These are phyloP conservation scores for Meteorus cinctellus DNA, from an alignment of 2,888 invertebrate genomes.

Conservation along the genomic window DNA sequence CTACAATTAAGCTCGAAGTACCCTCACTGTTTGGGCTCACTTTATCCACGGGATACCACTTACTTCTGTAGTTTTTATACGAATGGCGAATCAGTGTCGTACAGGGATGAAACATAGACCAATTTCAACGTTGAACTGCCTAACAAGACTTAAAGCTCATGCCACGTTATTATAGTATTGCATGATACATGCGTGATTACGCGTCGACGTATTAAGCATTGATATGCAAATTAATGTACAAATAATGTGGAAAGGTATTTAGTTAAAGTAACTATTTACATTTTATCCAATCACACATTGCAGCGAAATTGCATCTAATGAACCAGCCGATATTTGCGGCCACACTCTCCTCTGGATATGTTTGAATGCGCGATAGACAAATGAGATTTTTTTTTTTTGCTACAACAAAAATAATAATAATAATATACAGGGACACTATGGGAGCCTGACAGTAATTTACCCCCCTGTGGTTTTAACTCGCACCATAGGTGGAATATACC, in stretches of 20 bases:
- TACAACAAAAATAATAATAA: background rate
- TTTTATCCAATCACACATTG: too few species aligned
- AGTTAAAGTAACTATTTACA: too few species aligned
- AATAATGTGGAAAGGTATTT: too few species aligned
- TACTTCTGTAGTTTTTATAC: background rate
- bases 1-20: background rate
- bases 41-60: background rate
- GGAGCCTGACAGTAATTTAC: constrained; percentile 26
- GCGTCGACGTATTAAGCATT: too few species aligned
- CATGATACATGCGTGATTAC: background rate
- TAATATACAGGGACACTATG: background rate
- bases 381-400: background rate
- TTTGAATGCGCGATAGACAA: background rate
- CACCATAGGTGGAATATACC: constrained; percentile 52
- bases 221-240: too few species aligned
- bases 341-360: too few species aligned
- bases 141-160: background rate
- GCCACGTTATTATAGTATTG: background rate
- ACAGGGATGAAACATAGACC: background rate
- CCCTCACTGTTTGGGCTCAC: background rate
- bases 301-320: too few species aligned
- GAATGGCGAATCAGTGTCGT: background rate
- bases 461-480: constrained; percentile 9
- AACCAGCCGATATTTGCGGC: too few species aligned
- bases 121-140: background rate